Conservation (phyloP, 2,888 invertebrate species). For the Lasius fuliginosus region DNA sequence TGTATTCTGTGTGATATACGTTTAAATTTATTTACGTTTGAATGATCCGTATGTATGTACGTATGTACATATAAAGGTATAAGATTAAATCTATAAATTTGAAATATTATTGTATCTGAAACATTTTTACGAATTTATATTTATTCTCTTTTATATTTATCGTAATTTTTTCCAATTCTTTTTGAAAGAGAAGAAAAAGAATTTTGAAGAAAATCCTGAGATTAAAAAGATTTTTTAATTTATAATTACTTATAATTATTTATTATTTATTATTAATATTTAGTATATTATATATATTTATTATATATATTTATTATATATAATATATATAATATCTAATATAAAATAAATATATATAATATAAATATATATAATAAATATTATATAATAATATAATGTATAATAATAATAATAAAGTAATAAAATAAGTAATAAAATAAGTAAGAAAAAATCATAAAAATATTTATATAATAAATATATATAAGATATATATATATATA, state of each 20-base stretch:
- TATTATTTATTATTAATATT: neutral
- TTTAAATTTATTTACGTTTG: neutral
- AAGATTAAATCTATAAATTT: neutral
- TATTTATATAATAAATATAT: too few relatives aligned
- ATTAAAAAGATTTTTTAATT: neutral
- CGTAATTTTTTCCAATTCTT: neutral
- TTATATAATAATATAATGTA: too few relatives aligned
- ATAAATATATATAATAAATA: neutral
- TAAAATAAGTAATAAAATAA: too few relatives aligned
- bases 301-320: too few relatives aligned
- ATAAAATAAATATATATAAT: too few relatives aligned
- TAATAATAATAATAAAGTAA: too few relatives aligned
- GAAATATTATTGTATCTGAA: neutral
- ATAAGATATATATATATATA: too few relatives aligned
- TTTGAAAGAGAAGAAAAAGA: neutral
- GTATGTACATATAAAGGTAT: neutral
- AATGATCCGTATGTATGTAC: neutral
- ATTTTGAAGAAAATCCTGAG: neutral
- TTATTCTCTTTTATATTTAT: neutral
- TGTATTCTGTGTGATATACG: neutral
- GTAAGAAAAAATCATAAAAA: too few relatives aligned
- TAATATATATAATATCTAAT: neutral
- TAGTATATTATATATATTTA: too few relatives aligned
- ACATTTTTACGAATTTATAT: neutral
- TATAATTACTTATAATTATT: neutral